These are phyloP conservation scores for Stichodactyla helianthus DNA, from an alignment of 64 coral and sea anemone genomes.

Conservation along the genomic window DNA sequence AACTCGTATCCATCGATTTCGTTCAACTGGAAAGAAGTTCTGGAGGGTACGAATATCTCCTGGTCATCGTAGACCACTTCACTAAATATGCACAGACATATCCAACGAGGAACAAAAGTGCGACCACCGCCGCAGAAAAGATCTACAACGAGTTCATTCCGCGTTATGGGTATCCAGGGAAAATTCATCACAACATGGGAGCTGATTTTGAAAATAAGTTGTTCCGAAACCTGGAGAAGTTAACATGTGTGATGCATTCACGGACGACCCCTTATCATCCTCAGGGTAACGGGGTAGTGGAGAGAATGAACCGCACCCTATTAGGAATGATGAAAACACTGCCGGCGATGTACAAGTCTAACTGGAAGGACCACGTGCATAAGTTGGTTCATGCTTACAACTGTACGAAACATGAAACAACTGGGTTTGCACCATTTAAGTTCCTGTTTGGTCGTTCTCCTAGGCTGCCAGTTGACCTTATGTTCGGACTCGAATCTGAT, in stretches of 20 bases:
- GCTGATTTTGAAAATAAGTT: constrained; percentile 38
- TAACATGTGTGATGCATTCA: constrained; percentile 23
- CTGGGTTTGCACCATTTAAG: constrained; percentile 5
- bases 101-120: no score
- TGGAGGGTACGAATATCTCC: no score
- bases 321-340: constrained; percentile 11
- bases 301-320: constrained; percentile 10
- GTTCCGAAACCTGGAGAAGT: constrained; percentile 23
- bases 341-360: constrained; percentile 11
- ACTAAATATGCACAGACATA: no score
- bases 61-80: no score
- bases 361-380: constrained; percentile 7
- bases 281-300: constrained; percentile 18
- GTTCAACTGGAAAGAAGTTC: no score
- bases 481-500: neutral
- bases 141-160: neutral
- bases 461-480: constrained; percentile 24
- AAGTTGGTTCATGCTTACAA: constrained; percentile 22
- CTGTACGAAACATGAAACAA: constrained; percentile 15
- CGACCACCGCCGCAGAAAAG: no score
- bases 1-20: no score
- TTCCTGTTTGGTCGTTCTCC: constrained; percentile 20
- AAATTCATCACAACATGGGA: constrained; percentile 34
- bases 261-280: constrained; percentile 25
- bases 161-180: constrained; percentile 28